Base-by-base conservation (phyloP, 2,888 invertebrate genomes). In the Busseola fusca region DNA sequence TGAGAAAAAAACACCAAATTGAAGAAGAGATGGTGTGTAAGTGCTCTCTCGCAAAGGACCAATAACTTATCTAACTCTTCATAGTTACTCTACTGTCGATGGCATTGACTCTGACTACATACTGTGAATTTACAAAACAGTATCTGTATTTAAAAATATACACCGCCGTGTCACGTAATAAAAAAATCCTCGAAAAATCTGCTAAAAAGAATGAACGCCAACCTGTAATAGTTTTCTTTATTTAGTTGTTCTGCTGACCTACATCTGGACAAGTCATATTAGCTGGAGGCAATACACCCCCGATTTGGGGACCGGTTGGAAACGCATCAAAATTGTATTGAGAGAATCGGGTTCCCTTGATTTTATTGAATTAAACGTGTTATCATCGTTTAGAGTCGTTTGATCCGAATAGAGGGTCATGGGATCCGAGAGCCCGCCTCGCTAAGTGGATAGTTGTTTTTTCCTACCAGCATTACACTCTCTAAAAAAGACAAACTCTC, bases 211-310 rank as follows among this genome's bases (percentile, higher is more conserved):
- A 52, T 40, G 14, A 14, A 69, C 27, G 18, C 18, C 6, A 34
- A 62, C 37, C 21, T 45, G 37, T 74, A 63, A 50, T 50, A 50
- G 60, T 57, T 78, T 85, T 88, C 86, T 81, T 83, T 78, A 76
- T 80, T 84, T 78, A 70, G 75, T 72, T 74, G 85, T 76, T 86
- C 81, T 72, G 72, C 76, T 89, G 89, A 90, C 90, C 91, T 76
- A 89, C 78, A 90, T 90, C 72, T 72, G 73, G 50, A 79, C 75
- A 64, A 54, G 78, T 88, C 86, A 89, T 87, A 84, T 85, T 80
- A 82, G 57, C 52, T 58, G 68, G 72, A 66, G 57, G 78, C 65
- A 70, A 74, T 76, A 82, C 81, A 75, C 81, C 82, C 81, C 78
- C 76, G 75, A 74, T 79, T 25, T 78, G 76, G 64, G 56, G 69